These are phyloP conservation scores for Octopus bimaculoides DNA, from an alignment of 1,140 invertebrate species.

Conservation along the genomic window DNA sequence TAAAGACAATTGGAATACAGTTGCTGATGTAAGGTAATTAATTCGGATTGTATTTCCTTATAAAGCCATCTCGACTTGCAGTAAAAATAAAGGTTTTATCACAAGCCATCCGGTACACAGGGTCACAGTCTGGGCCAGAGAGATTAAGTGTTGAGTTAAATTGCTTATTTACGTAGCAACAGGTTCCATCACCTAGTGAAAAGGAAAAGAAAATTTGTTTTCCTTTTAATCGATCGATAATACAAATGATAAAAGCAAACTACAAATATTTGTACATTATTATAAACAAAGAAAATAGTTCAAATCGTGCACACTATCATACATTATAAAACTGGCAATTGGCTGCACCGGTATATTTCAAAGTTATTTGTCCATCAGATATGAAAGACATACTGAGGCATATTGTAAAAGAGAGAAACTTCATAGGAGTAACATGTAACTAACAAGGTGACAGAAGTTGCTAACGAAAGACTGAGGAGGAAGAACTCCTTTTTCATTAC, in stretches of 20 bases:
- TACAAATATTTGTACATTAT: not conserved
- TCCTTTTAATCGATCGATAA: not conserved
- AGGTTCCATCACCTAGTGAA: conserved; percentile 64
- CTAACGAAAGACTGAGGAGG: no score
- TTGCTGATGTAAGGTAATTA: no score
- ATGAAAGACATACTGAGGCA: no score
- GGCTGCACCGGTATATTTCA: no score
- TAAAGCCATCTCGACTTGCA: conserved; percentile 53
- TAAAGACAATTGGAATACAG: no score
- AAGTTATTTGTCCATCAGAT: no score
- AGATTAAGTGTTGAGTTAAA: conserved; percentile 60
- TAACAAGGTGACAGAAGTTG: no score
- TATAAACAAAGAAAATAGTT: not conserved
- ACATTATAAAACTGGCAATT: no score
- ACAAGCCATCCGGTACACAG: conserved; percentile 49
- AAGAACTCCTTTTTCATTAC: no score
- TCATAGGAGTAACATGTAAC: no score
- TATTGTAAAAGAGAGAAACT: no score
- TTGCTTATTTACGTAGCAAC: conserved; percentile 56
- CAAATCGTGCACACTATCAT: no score
- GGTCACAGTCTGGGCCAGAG: conserved; percentile 70
- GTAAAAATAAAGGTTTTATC: conserved; percentile 50
- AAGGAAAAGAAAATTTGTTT: conserved; percentile 22
- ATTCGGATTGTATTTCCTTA: conserved; percentile 52
- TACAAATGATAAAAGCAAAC: not conserved